Percentiles rank a stretch among this genome's conserved stretches.
Conservation (phyloP, 2,888 invertebrate genomes). For the Pimpla rufipes region DNA sequence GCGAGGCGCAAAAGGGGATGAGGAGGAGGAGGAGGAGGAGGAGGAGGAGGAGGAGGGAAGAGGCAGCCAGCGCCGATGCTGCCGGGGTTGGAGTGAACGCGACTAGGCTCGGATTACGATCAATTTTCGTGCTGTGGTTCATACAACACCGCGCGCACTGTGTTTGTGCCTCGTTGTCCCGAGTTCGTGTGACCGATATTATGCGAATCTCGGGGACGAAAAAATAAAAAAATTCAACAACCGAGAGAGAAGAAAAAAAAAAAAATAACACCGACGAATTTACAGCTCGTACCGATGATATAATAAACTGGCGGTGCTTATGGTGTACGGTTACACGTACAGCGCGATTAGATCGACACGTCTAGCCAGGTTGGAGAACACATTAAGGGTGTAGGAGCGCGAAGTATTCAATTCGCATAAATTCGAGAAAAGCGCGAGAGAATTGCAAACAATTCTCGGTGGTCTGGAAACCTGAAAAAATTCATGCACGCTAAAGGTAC, state of each 20-base stretch:
- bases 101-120: constrained; percentile 59
- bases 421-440: too few species aligned
- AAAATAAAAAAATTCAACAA: neutral
- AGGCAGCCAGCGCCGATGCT: neutral
- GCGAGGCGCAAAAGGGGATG: neutral
- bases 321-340: constrained; percentile 17
- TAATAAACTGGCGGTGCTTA: constrained; percentile 39
- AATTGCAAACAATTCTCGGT: too few species aligned
- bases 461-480: too few species aligned
- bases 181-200: constrained; percentile 41
- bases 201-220: constrained; percentile 12
- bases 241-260: neutral
- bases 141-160: constrained; percentile 21
- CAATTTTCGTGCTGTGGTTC: constrained; percentile 56
- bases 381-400: too few species aligned
- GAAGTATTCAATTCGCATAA: too few species aligned
- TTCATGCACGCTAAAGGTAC: too few species aligned
- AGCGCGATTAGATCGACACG: constrained; percentile 53
- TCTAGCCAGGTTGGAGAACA: constrained; percentile 36
- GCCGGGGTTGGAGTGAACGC: constrained; percentile 14
- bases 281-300: constrained; percentile 42
- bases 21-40: neutral
- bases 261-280: constrained; percentile 25
- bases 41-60: constrained; percentile 10
- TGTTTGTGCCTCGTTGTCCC: neutral